Conservation (phyloP, 2,888 invertebrate species). For the Zaprionus obscuricornis region DNA sequence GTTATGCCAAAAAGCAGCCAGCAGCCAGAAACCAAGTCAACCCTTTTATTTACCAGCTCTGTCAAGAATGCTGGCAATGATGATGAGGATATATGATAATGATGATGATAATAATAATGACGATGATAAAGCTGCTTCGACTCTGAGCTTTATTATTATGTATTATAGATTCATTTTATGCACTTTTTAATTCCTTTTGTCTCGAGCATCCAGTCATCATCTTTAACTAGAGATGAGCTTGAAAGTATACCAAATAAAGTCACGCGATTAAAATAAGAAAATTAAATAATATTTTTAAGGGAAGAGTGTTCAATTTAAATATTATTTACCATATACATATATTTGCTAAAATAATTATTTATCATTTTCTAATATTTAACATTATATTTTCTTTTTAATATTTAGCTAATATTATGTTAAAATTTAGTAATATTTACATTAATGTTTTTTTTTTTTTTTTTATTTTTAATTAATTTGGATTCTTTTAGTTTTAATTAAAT, state of each 20-base stretch:
- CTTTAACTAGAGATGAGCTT: constrained; percentile 21
- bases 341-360: too few relatives aligned
- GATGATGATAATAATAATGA: constrained; percentile 28
- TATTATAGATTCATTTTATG: constrained; percentile 78
- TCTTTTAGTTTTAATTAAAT: too few relatives aligned
- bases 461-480: too few relatives aligned
- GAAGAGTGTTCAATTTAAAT: too few relatives aligned
- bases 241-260: neutral
- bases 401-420: too few relatives aligned
- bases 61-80: constrained; percentile 25
- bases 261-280: too few relatives aligned
- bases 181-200: constrained; percentile 75
- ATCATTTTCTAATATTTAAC: too few relatives aligned
- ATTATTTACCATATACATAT: too few relatives aligned
- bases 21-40: constrained; percentile 56
- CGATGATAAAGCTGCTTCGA: constrained; percentile 18
- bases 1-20: constrained; percentile 33
- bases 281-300: too few relatives aligned
- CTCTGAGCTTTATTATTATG: constrained; percentile 69
- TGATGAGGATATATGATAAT: constrained; percentile 22
- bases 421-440: too few relatives aligned
- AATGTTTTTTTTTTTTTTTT: too few relatives aligned
- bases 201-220: constrained; percentile 33
- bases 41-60: constrained; percentile 60
- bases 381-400: too few relatives aligned